Evolutionary conservation across 2,888 invertebrate species (phyloP).

Genomic region (Hemithea aestivaria): DNA sequence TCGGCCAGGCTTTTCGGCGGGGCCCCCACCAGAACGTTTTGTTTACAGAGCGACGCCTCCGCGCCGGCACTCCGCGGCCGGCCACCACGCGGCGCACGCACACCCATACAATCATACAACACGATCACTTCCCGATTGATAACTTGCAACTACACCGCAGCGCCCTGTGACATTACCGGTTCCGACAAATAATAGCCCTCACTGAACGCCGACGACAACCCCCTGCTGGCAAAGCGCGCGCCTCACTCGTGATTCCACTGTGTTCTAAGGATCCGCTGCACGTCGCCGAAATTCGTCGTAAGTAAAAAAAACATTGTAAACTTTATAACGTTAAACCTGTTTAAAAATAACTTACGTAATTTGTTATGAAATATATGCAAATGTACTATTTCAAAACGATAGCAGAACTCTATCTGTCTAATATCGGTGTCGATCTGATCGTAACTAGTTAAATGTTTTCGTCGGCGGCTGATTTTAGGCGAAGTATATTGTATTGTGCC

Average conservation of each 20-base stretch:
- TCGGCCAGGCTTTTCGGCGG: constrained; percentile 72
- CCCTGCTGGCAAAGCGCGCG: constrained; percentile 30
- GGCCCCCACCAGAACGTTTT: constrained; percentile 74
- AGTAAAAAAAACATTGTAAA: constrained; percentile 43
- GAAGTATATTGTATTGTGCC: constrained; percentile 29
- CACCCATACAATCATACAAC: constrained; percentile 33
- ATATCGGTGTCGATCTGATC: constrained; percentile 27
- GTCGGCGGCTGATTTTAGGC: constrained; percentile 42
- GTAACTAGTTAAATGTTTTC: constrained; percentile 29
- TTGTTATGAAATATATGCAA: constrained; percentile 39
- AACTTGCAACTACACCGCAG: constrained; percentile 47
- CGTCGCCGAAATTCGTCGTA: constrained; percentile 51
- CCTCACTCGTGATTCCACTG: constrained; percentile 47
- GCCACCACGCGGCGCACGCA: constrained; percentile 63
- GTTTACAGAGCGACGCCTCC: constrained; percentile 69
- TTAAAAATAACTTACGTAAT: constrained; percentile 30
- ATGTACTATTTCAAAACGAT: constrained; percentile 39
- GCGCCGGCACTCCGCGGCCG: constrained; percentile 70
- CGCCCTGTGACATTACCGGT: constrained; percentile 38
- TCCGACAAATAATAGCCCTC: constrained; percentile 36
- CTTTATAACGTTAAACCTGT: constrained; percentile 37
- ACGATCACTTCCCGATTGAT: constrained; percentile 39
- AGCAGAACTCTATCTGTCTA: constrained; percentile 22
- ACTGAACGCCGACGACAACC: constrained; percentile 27
- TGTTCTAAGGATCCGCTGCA: constrained; percentile 43